phyloP scores from a whole-genome alignment of 2,797 vertebrate genomes.

The Anguilla marmorata region DNA sequence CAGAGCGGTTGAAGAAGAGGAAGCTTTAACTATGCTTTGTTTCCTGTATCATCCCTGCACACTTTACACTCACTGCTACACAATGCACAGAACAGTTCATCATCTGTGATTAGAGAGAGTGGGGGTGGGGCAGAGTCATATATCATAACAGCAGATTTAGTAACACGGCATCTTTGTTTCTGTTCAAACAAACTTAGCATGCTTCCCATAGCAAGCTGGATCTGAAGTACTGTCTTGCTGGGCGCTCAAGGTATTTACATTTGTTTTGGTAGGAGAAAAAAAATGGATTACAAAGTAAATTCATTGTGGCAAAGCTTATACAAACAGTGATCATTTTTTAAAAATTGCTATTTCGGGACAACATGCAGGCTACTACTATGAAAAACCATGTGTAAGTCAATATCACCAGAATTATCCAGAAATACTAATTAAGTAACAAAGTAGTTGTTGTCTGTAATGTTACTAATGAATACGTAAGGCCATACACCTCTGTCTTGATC shows the following conservation, averaged over 20 bases:
- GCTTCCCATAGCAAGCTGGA: not conserved
- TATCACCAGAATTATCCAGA: not conserved
- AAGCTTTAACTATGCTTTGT: conserved; percentile 2
- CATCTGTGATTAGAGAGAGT: too few species aligned
- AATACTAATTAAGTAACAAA: not conserved
- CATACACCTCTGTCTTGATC: not conserved
- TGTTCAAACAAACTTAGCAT: too few species aligned
- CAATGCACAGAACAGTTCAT: not conserved
- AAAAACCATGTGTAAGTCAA: not conserved
- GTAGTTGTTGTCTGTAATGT: not conserved
- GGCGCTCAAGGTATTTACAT: not conserved
- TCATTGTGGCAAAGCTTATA: not conserved
- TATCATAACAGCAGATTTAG: not conserved
- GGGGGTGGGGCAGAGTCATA: not conserved
- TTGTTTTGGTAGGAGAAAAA: not conserved
- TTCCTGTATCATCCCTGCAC: conserved; percentile 5
- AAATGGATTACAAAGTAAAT: not conserved
- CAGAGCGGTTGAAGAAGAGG: not conserved
- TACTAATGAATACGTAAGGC: not conserved
- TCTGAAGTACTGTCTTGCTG: not conserved
- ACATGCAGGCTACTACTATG: not conserved
- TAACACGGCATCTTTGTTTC: not conserved
- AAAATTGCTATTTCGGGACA: not conserved
- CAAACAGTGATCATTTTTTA: not conserved
- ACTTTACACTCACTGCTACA: not conserved